Base-by-base conservation (phyloP, 2,888 invertebrate species). In the Tachina grossa region DNA sequence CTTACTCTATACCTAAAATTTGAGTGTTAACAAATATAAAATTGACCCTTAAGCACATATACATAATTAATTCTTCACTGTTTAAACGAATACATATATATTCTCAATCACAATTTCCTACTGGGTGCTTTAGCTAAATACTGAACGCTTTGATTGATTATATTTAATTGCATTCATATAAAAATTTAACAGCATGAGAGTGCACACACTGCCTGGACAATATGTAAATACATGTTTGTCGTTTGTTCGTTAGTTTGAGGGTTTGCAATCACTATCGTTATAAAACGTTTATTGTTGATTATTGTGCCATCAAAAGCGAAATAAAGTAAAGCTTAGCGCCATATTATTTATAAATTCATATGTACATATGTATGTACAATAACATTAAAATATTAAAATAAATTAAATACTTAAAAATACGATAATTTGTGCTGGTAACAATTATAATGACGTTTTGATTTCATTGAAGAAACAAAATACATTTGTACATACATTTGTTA, bases 141-240 rank as follows among this genome's bases (percentile, higher is more conserved):
- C 41, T 43, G 68, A 57, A 43, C 31, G 43, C 16, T 80, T 80
- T 83, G 83, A 83, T 83, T 83, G 85, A 86, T 83, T 86, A 83
- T 74, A 80, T 80, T 72, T 80, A 83, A 77, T 76, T 82, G 81
- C 43, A 79, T 68, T 74, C 77, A n/a, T 51, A 59, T 9, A 71
- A 59, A 66, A 74, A 49, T 11, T 59, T 57, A 53, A 11, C 16
- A 22, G 55, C 14, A n/a, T 10, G 45, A 51, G 16, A 51, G 13
- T 41, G 43, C 4, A 51, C 6, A 43, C 11, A 45, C 22, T 43
- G n/a, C 31, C 31, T 31, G 31, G 31, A 31, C 31, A 31, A n/a
- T n/a, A n/a, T n/a, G n/a, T n/a, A n/a, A n/a, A n/a, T 16, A 43
- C n/a, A 13, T 72, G 49, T 57, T 31, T 31, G 66, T 66, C 66